Percentiles rank a stretch among this genome's conserved stretches.
phyloP scores from a whole-genome alignment of 2,113 vertebrate species.

The Chlorodrepanis virens region DNA sequence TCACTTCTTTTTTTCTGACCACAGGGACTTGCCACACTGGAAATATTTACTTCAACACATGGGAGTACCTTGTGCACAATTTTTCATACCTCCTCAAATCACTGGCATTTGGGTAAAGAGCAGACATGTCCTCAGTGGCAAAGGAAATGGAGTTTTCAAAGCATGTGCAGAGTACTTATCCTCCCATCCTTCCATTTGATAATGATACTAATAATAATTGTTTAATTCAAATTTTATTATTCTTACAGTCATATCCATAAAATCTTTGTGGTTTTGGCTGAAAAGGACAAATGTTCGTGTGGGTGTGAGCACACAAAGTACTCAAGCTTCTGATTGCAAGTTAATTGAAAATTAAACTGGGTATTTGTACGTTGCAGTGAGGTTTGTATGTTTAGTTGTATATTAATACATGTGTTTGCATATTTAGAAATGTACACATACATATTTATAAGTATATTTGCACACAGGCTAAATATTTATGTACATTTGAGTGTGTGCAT shows the following conservation, averaged over 20 bases:
- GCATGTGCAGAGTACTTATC: background rate
- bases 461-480: background rate
- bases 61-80: background rate
- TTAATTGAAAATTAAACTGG: background rate
- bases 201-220: background rate
- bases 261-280: background rate
- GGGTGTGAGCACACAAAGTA: background rate
- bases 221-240: background rate
- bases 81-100: background rate
- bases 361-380: background rate
- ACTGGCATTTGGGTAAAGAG: background rate
- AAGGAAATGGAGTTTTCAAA: background rate
- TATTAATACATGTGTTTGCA: background rate
- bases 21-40: background rate
- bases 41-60: slow-evolving; percentile 15
- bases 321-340: background rate
- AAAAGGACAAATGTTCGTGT: background rate
- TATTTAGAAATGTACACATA: background rate
- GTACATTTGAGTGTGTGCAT: background rate
- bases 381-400: background rate
- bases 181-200: background rate
- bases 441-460: background rate
- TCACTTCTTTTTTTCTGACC: slow-evolving; percentile 8
- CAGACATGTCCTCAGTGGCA: background rate
- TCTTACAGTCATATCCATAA: background rate